Evolutionary conservation across 1,140 invertebrate genomes (phyloP), one percentile per base, ranked within the genome.

Genomic region (Condylostylus longicornis): DNA sequence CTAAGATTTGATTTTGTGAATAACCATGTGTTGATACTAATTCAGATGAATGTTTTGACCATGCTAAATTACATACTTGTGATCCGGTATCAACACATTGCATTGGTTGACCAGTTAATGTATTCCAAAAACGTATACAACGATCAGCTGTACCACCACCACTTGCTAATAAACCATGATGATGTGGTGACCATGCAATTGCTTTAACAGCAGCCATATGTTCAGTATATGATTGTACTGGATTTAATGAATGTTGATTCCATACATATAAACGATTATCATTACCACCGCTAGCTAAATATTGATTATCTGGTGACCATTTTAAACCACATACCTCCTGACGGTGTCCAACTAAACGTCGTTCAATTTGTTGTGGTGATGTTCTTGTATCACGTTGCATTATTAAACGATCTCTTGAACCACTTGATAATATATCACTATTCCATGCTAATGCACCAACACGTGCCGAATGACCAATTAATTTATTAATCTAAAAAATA

Each of bases 111-210:
- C 86, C 89, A n/a, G 95, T 99, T 22, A 99, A 64, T 1, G 95
- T 98, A 61, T 99, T 99, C 94, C 95, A 99, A 65, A 99, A 99
- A 4, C 95, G 71, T 35, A 96, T 91, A 57, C 85, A 91, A n/a
- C 90, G 69, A 65, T 98, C 96, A 4, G 96, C 95, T 1, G 96
- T 99, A 14, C 96, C 96, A 19, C 96, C 94, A 25, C 96, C 96
- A 41, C 86, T 93, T 1, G 96, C 95, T 30, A 99, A 65, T 23
- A 99, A 65, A 1, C 96, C 95, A 62, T 98, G 95, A 64, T 98
- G 94, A 67, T 98, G 95, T 0, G 94, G 94, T 4, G 93, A 98
- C 96, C 96, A 99, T 4, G 96, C 94, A 49, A 99, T 97, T 0
- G 96, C 96, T 68, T 96, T 96, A 1, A 99, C 96, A 0, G 96